A percentile compares a stretch with the other conserved stretches of the same genome.
Evolutionary conservation across 2,797 vertebrate genomes (phyloP).

Genomic region (Siniperca scherzeri): DNA sequence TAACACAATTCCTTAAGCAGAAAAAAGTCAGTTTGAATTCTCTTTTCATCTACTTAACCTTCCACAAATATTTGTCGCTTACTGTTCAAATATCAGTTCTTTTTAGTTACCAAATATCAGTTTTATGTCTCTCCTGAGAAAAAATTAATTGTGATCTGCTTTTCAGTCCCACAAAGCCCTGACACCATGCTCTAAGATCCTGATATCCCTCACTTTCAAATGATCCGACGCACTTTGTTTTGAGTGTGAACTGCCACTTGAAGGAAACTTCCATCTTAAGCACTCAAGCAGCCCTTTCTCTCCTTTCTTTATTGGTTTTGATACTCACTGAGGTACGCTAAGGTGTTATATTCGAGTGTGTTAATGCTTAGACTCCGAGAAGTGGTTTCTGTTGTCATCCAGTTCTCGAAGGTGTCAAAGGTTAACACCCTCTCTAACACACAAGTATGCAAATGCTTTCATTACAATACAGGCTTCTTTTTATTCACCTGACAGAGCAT

Average conservation of each 20-base stretch:
- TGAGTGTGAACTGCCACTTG: slow-evolving; percentile 64
- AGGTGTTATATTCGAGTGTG: slow-evolving; percentile 78
- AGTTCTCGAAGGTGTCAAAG: slow-evolving; percentile 79
- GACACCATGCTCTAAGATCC: slow-evolving; percentile 12
- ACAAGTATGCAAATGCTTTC: slow-evolving; percentile 83
- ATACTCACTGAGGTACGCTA: slow-evolving; percentile 56
- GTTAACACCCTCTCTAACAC: slow-evolving; percentile 81
- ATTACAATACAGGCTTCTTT: slow-evolving; percentile 79
- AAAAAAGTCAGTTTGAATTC: not conserved
- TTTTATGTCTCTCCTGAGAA: not conserved
- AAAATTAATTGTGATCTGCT: not conserved
- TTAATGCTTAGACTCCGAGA: slow-evolving; percentile 65
- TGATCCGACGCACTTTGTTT: slow-evolving; percentile 57
- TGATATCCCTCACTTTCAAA: slow-evolving; percentile 53
- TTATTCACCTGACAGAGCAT: slow-evolving; percentile 76
- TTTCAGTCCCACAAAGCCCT: slow-evolving; percentile 24
- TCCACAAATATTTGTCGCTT: not conserved
- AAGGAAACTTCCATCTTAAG: slow-evolving; percentile 62
- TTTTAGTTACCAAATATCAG: not conserved
- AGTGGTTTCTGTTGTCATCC: slow-evolving; percentile 81
- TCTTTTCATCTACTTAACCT: not conserved
- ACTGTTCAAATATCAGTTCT: not conserved
- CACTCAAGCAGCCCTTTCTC: slow-evolving; percentile 53
- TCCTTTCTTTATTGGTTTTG: slow-evolving; percentile 54
- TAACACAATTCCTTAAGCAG: not conserved